Percentiles rank a stretch among this genome's conserved stretches.
Evolutionary conservation across 2,113 vertebrate genomes (phyloP).

Genomic region (Anhinga rufa): DNA sequence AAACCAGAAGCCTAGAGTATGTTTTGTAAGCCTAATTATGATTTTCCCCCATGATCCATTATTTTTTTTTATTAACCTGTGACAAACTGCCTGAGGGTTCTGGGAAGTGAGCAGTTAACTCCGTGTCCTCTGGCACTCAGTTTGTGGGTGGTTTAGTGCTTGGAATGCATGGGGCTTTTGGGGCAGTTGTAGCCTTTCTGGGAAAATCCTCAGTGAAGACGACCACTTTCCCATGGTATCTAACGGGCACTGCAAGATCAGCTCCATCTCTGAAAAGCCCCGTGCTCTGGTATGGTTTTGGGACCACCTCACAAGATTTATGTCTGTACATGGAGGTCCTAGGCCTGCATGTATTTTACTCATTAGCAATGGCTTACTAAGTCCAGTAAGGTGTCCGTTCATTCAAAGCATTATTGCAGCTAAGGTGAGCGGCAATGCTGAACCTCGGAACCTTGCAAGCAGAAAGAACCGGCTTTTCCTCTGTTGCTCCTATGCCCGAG

Average conservation of each 20-base stretch:
- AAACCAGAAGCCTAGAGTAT: neutral
- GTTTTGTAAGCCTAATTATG: neutral
- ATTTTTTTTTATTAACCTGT: conserved; percentile 12
- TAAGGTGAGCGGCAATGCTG: accelerated
- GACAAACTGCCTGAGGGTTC: neutral
- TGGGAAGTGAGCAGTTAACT: neutral
- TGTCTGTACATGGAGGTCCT: neutral
- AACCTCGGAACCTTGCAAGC: neutral
- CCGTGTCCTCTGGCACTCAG: neutral
- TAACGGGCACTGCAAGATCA: accelerated
- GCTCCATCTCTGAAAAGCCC: neutral
- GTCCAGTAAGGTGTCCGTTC: neutral
- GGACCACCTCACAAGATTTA: neutral
- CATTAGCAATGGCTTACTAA: neutral
- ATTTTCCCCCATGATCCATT: neutral
- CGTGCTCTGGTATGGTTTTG: neutral
- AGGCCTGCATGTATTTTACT: neutral
- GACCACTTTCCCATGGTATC: neutral
- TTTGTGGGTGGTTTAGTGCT: neutral
- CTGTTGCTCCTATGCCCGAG: neutral
- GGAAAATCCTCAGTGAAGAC: neutral
- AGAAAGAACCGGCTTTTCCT: neutral
- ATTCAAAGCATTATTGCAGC: neutral
- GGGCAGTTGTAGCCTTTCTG: neutral
- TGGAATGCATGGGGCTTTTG: neutral